Conservation (phyloP, 2,113 vertebrate species). For the Euleptes europaea region DNA sequence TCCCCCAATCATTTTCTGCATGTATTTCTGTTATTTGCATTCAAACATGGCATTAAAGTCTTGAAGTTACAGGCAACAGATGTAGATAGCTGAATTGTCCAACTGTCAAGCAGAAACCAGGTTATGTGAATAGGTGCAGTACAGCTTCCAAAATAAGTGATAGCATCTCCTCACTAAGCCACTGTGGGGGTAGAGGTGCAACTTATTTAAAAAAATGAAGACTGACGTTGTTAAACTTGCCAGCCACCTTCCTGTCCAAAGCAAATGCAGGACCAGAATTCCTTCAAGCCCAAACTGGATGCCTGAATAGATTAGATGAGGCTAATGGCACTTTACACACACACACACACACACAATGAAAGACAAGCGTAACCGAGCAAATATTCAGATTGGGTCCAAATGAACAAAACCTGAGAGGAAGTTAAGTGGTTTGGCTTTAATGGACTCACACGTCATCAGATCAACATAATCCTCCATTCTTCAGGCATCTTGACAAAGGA, state of each 20-base stretch:
- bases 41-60: too few relatives aligned
- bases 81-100: too few relatives aligned
- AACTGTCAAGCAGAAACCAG: not conserved
- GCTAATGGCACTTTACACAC: too few relatives aligned
- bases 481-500: not conserved
- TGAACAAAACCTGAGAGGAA: too few relatives aligned
- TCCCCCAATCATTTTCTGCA: not conserved
- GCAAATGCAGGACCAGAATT: not conserved
- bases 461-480: not conserved
- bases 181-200: fast-evolving
- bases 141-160: not conserved
- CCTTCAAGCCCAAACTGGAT: not conserved
- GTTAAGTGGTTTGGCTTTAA: not conserved
- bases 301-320: too few relatives aligned
- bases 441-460: not conserved
- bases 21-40: too few relatives aligned
- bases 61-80: not conserved
- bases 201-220: not conserved
- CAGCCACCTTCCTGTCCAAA: not conserved
- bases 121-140: not conserved
- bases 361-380: too few relatives aligned
- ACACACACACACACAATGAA: too few relatives aligned
- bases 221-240: not conserved
- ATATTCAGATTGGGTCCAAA: too few relatives aligned
- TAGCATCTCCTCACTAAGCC: too few relatives aligned